These are phyloP conservation scores for Lochmaea capreae DNA, from an alignment of 2,888 invertebrate species.

Conservation along the genomic window DNA sequence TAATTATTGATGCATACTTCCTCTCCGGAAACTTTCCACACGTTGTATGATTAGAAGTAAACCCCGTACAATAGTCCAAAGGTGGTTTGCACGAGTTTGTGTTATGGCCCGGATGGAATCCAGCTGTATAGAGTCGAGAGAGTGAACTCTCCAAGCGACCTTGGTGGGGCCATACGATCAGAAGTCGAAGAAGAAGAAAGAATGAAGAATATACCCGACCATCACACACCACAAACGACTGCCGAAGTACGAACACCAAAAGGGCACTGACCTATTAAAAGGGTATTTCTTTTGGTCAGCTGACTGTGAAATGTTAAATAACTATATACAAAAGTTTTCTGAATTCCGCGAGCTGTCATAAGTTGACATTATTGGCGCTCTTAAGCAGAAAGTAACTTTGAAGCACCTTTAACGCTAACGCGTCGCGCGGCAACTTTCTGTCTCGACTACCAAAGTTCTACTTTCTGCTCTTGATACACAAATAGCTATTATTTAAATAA, in stretches of 20 bases:
- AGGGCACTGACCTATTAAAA: slow-evolving; percentile 28
- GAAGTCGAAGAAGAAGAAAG: slow-evolving; percentile 31
- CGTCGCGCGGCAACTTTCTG: no score
- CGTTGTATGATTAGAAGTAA: neutral
- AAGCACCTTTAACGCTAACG: no score
- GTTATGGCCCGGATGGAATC: slow-evolving; percentile 48
- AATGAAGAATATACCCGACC: slow-evolving; percentile 10
- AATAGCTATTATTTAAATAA: no score
- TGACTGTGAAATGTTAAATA: slow-evolving; percentile 4
- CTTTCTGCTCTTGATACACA: no score
- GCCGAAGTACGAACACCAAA: slow-evolving; percentile 16
- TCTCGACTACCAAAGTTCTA: no score
- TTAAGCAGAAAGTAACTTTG: no score
- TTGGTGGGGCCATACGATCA: slow-evolving; percentile 44
- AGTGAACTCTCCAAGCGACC: slow-evolving; percentile 51
- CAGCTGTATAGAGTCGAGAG: slow-evolving; percentile 44
- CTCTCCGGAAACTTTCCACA: no score
- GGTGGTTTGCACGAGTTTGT: slow-evolving; percentile 25
- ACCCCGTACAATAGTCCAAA: slow-evolving; percentile 22
- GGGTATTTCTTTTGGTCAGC: slow-evolving; percentile 25
- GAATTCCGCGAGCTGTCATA: no score
- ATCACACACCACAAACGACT: slow-evolving; percentile 11
- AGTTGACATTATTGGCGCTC: no score
- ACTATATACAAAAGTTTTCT: no score
- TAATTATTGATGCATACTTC: no score